Evolutionary conservation across 2,888 invertebrate species (phyloP).

Genomic region (Tineola bisselliella): DNA sequence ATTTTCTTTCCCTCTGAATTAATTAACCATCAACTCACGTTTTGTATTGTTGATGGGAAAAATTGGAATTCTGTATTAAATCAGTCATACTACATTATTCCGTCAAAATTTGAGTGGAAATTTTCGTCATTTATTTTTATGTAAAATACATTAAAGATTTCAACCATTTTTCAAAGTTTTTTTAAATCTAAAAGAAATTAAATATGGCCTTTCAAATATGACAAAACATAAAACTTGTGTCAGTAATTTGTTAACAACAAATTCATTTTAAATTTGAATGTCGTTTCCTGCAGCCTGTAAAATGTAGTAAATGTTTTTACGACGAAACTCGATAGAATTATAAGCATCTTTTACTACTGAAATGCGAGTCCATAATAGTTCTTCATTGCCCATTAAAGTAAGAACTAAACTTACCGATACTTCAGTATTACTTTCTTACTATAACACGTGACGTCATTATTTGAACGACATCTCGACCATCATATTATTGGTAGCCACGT

Average conservation of each 20-base stretch:
- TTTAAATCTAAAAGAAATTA: too few species aligned
- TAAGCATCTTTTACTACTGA: background rate
- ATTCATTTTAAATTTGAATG: too few species aligned
- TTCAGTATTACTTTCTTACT: background rate
- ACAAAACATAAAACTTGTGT: too few species aligned
- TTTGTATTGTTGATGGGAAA: conserved; percentile 18
- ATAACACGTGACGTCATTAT: conserved; percentile 1
- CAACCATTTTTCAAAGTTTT: too few species aligned
- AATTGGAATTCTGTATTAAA: background rate
- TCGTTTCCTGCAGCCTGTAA: background rate
- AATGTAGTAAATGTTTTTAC: background rate
- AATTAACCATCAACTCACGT: conserved; percentile 22
- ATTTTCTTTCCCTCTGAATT: conserved; percentile 5
- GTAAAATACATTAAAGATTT: too few species aligned
- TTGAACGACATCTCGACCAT: background rate
- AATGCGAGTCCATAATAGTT: background rate
- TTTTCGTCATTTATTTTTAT: too few species aligned
- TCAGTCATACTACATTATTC: background rate
- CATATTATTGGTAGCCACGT: background rate
- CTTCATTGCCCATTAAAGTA: background rate
- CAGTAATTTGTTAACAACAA: too few species aligned
- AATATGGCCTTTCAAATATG: too few species aligned
- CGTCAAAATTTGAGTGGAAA: background rate
- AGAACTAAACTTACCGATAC: background rate
- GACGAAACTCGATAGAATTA: background rate